Base-by-base conservation (phyloP, 1,140 invertebrate species). In the Spodoptera litura region DNA sequence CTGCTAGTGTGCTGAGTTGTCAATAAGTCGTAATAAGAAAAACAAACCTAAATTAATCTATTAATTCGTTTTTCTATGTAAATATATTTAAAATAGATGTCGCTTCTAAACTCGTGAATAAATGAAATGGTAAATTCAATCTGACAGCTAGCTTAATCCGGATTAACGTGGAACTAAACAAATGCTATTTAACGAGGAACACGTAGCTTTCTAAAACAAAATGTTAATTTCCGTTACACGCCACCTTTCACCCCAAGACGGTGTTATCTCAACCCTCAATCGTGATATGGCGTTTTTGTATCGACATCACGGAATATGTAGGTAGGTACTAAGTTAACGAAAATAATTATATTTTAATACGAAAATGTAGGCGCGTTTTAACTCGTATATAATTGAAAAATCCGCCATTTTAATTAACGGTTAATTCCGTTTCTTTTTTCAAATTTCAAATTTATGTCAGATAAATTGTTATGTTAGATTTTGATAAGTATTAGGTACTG, bases 151-250 rank as follows among this genome's bases (percentile, higher is more conserved):
- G 61, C 15, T 49, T 73, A 72, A 59, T 73, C 61, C 49, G 12
- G 61, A 66, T 68, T 68, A 64, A 35, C 44, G 44, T 58, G 8
- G 15, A 53, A 66, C 20, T 56, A 66, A 56, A 56, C 35, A 68
- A 68, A 56, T 35, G 35, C 35, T 25, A 56, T 77, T 77, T 66
- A 66, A 25, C 62, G 49, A 75, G 74, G n/a, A 31, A 53, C 27
- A 64, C 58, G 73, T 64, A 53, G 59, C 44, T 80, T 73, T 75
- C 71, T 73, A 44, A 73, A 75, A 80, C 80, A 82, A 82, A 84
- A 80, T 82, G 77, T 56, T 83, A 85, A 85, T 85, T 85, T 83
- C 83, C 83, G 83, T 70, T 38, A 56, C 55, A 70, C 79, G 73
- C 72, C 78, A 70, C 31, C 56, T 52, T 59, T 53, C 58, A 59